Base-by-base conservation (phyloP, 2,888 invertebrate species). In the Clanis bilineata region DNA sequence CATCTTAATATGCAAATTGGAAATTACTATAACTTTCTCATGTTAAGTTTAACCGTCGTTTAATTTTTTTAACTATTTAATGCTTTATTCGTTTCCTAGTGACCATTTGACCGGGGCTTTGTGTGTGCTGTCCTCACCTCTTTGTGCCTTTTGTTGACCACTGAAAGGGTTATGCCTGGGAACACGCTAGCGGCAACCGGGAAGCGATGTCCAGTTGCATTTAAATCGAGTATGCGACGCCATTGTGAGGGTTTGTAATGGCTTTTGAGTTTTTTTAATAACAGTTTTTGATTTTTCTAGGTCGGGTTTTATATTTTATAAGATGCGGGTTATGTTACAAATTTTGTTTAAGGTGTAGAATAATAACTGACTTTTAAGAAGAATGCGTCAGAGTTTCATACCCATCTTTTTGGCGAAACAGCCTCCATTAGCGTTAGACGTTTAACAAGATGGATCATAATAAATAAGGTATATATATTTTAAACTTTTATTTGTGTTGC, bases 101-200 rank as follows among this genome's bases (percentile, higher is more conserved):
- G 88, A 86, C 86, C 91, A 91, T 91, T 90, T 91, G 91, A 88
- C 90, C 90, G 88, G 90, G 85, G 85, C 67, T 71, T 71, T 77
- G 72, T 75, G 77, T 73, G 76, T 74, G 86, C 88, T 90, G 90
- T 92, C 91, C 85, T 85, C 91, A 91, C 91, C 88, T 88, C 75
- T 87, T 92, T 92, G 86, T 90, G 77, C 60, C 61, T 72, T 81
- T 90, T 90, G 90, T 90, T 72, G 79, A 82, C 85, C 86, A 85
- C 87, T 90, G 85, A 86, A 77, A 71, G 79, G 62, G 32, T 32
- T 51, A 51, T 32, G 74, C 66, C 88, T 86, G 88, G 88, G 80
- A 82, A 76, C 76, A 90, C 90, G 90, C 90, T 90, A 90, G 84
- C 85, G 89, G 91, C 90, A 91, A 91, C 84, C 85, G 89, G 91